Base-by-base conservation (phyloP, 2,888 invertebrate species). In the Ectemnius lituratus region DNA sequence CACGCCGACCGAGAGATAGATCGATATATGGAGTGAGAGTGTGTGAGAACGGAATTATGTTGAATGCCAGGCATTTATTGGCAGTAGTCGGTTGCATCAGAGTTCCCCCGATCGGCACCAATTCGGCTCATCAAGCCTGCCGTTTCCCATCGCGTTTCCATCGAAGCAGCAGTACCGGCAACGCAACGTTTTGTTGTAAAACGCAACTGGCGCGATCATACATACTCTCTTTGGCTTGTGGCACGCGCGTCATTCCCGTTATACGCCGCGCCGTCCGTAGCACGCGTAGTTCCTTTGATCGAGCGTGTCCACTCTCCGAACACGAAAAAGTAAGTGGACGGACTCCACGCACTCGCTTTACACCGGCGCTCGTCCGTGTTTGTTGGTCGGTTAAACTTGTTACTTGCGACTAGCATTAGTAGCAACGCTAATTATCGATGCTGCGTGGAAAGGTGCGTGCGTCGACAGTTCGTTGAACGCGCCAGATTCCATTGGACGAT, bases 351-450 rank as follows among this genome's bases (percentile, higher is more conserved):
- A 58, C 14, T 20, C 49, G 69, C 69, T 66, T 66, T 52, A 46
- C 63, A 61, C 3, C 46, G 59, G 68, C 57, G 58, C 69, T 56
- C 4, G 45, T 58, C 60, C 62, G 52, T 5, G 56, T 37, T 16
- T 57, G 68, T 68, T 75, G 68, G 66, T 68, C 71, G 18, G 16
- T 71, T 58, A 52, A 75, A 75, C 76, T 69, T 45, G 76, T 77
- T 77, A 76, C 69, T 37, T 37, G 76, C 67, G 70, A 72, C 76
- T 76, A 69, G 72, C 64, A 52, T 52, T 69, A 62, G 59, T 76
- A 63, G 69, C 58, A 23, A 23, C 52, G 61, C 57, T 64, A 72
- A 72, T 77, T 77, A 76, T 67, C 18, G 52, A 66, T 37, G 11
- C 60, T 52, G 14, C 14, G 52, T 16, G 63, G 37, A 60, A 57